Evolutionary conservation across 2,113 vertebrate species (phyloP).

Genomic region (Lipophrys pholis): DNA sequence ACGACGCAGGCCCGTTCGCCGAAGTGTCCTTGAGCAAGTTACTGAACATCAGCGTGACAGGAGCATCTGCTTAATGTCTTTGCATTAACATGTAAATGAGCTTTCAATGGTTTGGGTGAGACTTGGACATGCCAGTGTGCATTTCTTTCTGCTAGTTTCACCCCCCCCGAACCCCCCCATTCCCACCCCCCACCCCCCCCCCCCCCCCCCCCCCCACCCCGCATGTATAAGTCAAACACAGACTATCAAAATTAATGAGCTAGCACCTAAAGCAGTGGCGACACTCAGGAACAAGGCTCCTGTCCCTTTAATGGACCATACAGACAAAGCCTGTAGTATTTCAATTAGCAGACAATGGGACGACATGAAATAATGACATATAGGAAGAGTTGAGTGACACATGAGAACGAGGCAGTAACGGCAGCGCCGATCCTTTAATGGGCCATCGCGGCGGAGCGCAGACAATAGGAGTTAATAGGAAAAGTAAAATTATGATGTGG

Average conservation of each 20-base stretch:
- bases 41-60: constrained; percentile 58
- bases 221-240: constrained; percentile 56
- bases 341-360: constrained; percentile 78
- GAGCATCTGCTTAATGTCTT: constrained; percentile 80
- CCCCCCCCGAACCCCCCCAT: constrained; percentile 10
- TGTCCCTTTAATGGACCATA: constrained; percentile 73
- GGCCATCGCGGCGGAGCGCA: constrained; percentile 41
- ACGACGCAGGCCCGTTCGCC: constrained; percentile 41
- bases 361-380: constrained; percentile 65
- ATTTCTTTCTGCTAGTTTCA: constrained; percentile 42
- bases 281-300: constrained; percentile 65
- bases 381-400: constrained; percentile 56
- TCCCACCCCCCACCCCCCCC: constrained; percentile 38
- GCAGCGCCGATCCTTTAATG: constrained; percentile 58
- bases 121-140: constrained; percentile 51
- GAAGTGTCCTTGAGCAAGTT: constrained; percentile 72
- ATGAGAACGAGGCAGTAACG: constrained; percentile 52
- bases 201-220: constrained; percentile 14
- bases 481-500: constrained; percentile 73
- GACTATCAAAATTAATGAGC: constrained; percentile 70
- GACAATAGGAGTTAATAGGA: constrained; percentile 73
- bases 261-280: constrained; percentile 45
- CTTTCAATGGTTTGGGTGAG: constrained; percentile 61
- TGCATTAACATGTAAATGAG: constrained; percentile 82
- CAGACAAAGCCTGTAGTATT: constrained; percentile 68